Evolutionary conservation across 2,797 vertebrate species (phyloP).

Genomic region (Gallirallus australis): DNA sequence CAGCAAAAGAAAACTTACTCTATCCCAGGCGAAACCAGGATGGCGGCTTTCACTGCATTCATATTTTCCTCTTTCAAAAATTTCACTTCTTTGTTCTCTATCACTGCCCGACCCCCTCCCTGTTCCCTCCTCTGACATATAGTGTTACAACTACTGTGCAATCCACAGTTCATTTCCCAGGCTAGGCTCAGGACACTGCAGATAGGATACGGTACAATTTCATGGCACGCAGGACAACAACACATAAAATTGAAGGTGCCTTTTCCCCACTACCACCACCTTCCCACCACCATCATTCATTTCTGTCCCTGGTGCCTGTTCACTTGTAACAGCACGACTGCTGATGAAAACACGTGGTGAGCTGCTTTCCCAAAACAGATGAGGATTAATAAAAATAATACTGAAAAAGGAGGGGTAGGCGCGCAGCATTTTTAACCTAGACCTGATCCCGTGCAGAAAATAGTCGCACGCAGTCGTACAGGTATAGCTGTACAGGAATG

Average conservation of each 20-base stretch:
- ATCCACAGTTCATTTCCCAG: neutral
- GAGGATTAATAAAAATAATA: constrained; percentile 24
- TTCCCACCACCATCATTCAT: neutral
- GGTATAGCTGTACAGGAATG: neutral
- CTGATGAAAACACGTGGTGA: neutral
- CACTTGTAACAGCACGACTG: neutral
- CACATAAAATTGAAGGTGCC: neutral
- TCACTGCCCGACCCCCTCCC: neutral
- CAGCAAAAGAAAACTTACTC: too few relatives aligned
- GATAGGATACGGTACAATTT: neutral
- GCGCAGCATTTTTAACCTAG: neutral
- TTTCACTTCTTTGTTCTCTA: neutral
- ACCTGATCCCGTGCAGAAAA: neutral
- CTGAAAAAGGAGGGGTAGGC: neutral
- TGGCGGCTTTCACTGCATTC: neutral
- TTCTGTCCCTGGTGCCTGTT: neutral
- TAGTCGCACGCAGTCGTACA: neutral
- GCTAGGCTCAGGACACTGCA: neutral
- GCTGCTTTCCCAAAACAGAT: constrained; percentile 2
- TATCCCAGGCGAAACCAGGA: too few relatives aligned
- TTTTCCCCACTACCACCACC: neutral
- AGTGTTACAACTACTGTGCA: neutral
- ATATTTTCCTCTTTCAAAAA: neutral
- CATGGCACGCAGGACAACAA: neutral
- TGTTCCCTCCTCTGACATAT: neutral